A percentile compares a stretch with the other conserved stretches of the same genome.
Conservation (phyloP, 2,888 invertebrate species). For the Timandra comae region DNA sequence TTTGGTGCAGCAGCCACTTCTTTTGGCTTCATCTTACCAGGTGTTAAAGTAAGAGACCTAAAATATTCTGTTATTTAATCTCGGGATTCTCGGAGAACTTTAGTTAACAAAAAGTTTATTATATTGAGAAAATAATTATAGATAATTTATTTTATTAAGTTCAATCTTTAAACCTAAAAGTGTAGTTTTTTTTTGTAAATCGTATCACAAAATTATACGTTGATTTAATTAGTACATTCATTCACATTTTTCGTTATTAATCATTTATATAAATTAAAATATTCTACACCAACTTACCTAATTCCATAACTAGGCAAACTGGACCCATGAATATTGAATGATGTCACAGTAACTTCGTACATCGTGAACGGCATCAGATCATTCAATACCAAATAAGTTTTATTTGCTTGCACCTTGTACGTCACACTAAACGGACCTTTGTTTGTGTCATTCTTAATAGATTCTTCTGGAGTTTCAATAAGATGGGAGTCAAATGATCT, state of each 20-base stretch:
- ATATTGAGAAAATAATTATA: too few relatives aligned
- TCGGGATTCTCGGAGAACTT: too few relatives aligned
- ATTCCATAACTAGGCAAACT: conserved; percentile 86
- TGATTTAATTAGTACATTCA: too few relatives aligned
- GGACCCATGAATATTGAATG: conserved; percentile 84
- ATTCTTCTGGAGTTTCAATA: conserved; percentile 65
- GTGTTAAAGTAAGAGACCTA: conserved; percentile 81
- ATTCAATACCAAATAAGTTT: conserved; percentile 76
- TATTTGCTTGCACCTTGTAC: conserved; percentile 76
- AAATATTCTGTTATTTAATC: neutral
- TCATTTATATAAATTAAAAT: too few relatives aligned
- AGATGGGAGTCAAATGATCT: conserved; percentile 80
- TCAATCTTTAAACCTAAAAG: too few relatives aligned
- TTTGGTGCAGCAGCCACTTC: conserved; percentile 79
- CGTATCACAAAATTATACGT: too few relatives aligned
- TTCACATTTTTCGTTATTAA: too few relatives aligned
- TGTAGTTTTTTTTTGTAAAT: too few relatives aligned
- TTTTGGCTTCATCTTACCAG: conserved; percentile 78
- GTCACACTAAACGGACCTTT: conserved; percentile 47
- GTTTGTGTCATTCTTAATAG: conserved; percentile 38
- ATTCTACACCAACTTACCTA: conserved; percentile 65
- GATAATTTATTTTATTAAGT: too few relatives aligned
- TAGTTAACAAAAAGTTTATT: too few relatives aligned
- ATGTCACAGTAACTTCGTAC: conserved; percentile 87
- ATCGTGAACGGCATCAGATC: conserved; percentile 86